Evolutionary conservation across 2,113 vertebrate genomes (phyloP).

Genomic region (Platanista minor): DNA sequence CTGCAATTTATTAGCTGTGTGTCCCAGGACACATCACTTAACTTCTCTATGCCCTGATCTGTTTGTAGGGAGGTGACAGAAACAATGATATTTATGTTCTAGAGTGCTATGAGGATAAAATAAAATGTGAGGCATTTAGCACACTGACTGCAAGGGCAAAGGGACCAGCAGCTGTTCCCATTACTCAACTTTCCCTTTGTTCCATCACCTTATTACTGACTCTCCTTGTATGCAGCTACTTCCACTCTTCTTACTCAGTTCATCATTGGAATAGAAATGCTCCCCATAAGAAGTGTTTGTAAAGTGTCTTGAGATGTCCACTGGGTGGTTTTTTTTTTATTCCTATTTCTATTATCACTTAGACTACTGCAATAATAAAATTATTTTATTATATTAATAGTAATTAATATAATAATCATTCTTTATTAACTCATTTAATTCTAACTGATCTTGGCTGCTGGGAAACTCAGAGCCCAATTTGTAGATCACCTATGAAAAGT

Average conservation of each 20-base stretch:
- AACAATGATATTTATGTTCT: neutral
- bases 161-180: neutral
- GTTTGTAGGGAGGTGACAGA: no score
- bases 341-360: neutral
- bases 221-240: neutral
- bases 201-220: neutral
- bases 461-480: neutral
- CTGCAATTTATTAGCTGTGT: neutral
- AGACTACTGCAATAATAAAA: neutral
- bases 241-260: neutral
- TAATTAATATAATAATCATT: neutral
- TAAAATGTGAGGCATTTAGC: neutral
- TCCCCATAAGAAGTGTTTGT: neutral
- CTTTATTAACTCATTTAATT: neutral
- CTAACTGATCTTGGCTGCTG: neutral
- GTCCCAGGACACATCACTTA: neutral
- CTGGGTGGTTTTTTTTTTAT: neutral
- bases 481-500: neutral
- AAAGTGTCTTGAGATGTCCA: neutral
- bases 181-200: neutral
- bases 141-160: accelerated
- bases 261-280: neutral
- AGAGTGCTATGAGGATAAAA: neutral
- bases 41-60: neutral
- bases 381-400: neutral